A percentile compares a stretch with the other conserved stretches of the same genome.
Conservation (phyloP, 2,113 vertebrate genomes). For the Plectropomus leopardus region DNA sequence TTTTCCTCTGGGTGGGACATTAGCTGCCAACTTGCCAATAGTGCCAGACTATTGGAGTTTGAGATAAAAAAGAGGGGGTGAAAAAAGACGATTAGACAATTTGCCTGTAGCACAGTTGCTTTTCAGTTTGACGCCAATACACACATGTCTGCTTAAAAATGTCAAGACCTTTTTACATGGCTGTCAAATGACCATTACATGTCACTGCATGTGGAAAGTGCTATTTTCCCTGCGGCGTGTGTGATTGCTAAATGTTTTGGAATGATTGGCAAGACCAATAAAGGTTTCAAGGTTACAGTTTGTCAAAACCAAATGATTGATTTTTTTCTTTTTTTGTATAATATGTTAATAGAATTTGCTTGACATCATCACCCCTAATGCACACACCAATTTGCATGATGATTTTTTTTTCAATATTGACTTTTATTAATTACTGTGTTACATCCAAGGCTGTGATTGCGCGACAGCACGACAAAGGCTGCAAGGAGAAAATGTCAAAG, state of each 20-base stretch:
- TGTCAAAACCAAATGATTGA: conserved; percentile 18
- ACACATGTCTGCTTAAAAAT: conserved; percentile 2
- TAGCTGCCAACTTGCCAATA: conserved; percentile 36
- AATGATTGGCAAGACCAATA: conserved; percentile 2
- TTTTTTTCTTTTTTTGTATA: conserved; percentile 1
- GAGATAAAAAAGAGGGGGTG: not conserved
- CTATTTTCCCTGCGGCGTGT: not conserved
- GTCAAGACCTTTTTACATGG: not conserved
- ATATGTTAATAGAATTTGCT: conserved; percentile 37
- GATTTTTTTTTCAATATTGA: conserved; percentile 75
- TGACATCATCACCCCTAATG: conserved; percentile 16
- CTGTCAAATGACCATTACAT: not conserved
- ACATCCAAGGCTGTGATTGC: conserved; percentile 47
- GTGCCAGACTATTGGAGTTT: conserved; percentile 19
- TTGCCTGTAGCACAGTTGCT: conserved; percentile 12
- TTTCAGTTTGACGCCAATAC: not conserved
- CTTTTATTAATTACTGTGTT: conserved; percentile 70
- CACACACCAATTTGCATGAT: conserved; percentile 63
- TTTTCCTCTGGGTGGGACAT: conserved; percentile 53
- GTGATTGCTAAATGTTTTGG: conserved; percentile 42
- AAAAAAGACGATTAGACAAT: not conserved
- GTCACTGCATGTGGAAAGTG: not conserved
- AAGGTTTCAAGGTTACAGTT: conserved; percentile 23
- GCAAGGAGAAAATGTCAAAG: conserved; percentile 60
- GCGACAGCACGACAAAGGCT: conserved; percentile 55